These are phyloP conservation scores for Elgonia sp. DNA, from an alignment of 2,888 invertebrate species.

Conservation along the genomic window DNA sequence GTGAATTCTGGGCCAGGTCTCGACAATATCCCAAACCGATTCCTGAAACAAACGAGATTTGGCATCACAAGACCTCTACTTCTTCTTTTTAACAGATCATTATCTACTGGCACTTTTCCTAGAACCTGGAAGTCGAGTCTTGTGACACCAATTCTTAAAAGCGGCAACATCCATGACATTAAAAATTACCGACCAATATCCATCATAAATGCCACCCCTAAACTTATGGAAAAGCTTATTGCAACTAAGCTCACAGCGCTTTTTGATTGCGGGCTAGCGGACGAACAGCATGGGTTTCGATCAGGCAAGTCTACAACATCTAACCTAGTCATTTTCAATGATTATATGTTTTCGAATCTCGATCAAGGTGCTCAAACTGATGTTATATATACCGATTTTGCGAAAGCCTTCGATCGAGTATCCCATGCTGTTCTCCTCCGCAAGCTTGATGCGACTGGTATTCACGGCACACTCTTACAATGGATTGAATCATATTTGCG, in stretches of 20 bases:
- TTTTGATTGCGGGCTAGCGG: background rate
- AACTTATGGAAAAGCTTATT: background rate
- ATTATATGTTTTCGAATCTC: background rate
- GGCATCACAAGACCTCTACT: no score
- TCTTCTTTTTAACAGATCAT: no score
- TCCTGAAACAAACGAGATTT: background rate
- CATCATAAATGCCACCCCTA: background rate
- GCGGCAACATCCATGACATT: background rate
- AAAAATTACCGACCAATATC: no score
- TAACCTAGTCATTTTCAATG: background rate
- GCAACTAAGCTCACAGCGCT: background rate
- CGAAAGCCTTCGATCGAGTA: no score
- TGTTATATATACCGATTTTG: conserved; percentile 10
- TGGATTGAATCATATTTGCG: conserved; percentile 9
- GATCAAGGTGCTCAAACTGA: conserved; percentile 2
- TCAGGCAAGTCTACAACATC: background rate
- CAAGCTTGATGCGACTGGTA: background rate
- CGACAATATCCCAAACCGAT: background rate
- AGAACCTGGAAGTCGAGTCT: no score
- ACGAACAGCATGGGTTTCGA: background rate
- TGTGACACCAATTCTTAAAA: background rate
- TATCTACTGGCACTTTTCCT: no score
- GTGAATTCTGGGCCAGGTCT: background rate
- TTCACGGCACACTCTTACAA: background rate
- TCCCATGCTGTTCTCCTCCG: no score